phyloP scores from a whole-genome alignment of 2,113 vertebrate species.

The Vulpes vulpes region DNA sequence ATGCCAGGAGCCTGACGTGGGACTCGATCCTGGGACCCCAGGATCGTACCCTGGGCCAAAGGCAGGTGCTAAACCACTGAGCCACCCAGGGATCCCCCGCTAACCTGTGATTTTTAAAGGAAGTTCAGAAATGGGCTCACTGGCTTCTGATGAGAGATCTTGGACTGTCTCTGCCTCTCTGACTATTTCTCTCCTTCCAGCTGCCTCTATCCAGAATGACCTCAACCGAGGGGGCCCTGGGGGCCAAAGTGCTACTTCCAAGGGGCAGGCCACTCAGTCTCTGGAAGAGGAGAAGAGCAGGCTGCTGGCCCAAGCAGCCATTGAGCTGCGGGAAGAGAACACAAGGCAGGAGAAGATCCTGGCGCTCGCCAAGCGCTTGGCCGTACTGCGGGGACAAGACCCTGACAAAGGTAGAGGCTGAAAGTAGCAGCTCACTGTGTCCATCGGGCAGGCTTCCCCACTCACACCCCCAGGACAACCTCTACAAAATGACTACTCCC shows the following conservation, averaged over 20 bases:
- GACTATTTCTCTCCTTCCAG: constrained; percentile 77
- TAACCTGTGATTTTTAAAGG: background rate
- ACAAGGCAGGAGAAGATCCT: constrained; percentile 92
- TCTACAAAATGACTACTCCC: background rate
- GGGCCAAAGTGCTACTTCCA: constrained; percentile 76
- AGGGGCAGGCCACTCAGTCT: constrained; percentile 87
- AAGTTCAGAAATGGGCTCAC: background rate
- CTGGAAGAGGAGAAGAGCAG: constrained; percentile 92
- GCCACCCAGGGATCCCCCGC: too few species aligned
- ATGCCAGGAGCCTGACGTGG: too few species aligned
- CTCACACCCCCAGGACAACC: background rate
- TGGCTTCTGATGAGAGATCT: constrained; percentile 18
- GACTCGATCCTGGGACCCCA: too few species aligned
- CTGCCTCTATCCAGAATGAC: constrained; percentile 89
- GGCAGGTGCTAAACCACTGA: too few species aligned
- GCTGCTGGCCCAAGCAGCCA: constrained; percentile 92
- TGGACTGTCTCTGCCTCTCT: background rate
- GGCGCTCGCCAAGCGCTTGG: constrained; percentile 93
- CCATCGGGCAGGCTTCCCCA: background rate
- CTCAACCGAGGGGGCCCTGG: constrained; percentile 87
- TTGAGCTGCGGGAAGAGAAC: constrained; percentile 91
- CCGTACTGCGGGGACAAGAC: constrained; percentile 92
- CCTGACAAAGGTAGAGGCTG: constrained; percentile 91
- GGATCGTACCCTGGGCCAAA: too few species aligned
- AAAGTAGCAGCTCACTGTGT: background rate